Conservation (phyloP, 2,888 invertebrate genomes). For the Lochmaea crataegi region DNA sequence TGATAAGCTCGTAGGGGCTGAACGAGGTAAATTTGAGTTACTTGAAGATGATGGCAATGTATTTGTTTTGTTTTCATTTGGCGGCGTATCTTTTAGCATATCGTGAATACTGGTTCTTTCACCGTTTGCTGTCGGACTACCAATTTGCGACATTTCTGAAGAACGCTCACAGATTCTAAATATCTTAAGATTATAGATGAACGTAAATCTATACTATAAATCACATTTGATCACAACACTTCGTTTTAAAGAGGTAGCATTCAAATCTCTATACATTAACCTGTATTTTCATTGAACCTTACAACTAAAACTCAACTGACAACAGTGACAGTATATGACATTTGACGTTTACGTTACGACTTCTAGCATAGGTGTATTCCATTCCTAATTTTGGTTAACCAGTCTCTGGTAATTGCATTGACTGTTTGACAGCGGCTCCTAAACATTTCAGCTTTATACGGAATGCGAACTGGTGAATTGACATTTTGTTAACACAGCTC, state of each 20-base stretch:
- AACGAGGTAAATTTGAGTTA: constrained; percentile 76
- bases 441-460: too few relatives aligned
- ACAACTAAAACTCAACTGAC: constrained; percentile 7
- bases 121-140: constrained; percentile 60
- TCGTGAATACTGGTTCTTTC: constrained; percentile 83
- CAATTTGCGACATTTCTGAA: constrained; percentile 59
- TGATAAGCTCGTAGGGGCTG: constrained; percentile 74
- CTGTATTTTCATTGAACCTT: constrained; percentile 18
- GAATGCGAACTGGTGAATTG: too few relatives aligned
- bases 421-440: too few relatives aligned
- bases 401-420: too few relatives aligned
- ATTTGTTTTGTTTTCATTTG: constrained; percentile 80
- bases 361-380: neutral
- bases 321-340: constrained; percentile 1
- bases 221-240: constrained; percentile 31
- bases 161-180: neutral
- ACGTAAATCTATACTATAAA: constrained; percentile 13
- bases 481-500: too few relatives aligned
- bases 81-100: constrained; percentile 86
- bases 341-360: neutral
- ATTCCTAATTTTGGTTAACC: too few relatives aligned
- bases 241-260: constrained; percentile 10
- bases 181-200: constrained; percentile 7
- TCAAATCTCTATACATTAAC: constrained; percentile 10
- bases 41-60: constrained; percentile 79